Base-by-base conservation (phyloP, 2,888 invertebrate genomes). In the Linnaemya tessellans region DNA sequence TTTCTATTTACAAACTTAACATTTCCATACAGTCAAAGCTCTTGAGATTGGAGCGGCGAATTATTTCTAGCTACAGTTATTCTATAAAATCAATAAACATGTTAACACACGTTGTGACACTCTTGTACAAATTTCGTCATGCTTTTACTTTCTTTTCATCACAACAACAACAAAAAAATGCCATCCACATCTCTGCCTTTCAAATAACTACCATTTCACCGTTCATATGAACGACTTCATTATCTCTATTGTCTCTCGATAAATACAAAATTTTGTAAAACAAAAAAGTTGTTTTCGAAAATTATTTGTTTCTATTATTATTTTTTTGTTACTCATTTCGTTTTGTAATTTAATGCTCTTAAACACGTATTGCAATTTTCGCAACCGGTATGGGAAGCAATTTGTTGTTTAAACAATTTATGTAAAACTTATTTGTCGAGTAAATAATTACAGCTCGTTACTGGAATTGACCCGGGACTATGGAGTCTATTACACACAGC, bases 341-440 rank as follows among this genome's bases (percentile, higher is more conserved):
- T 18, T 70, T 56, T 56, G 41, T 56, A 41, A 56, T 51, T 51
- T 51, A 54, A 38, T 38, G 41, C 41, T 56, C n/a, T 41, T 20
- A 13, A 43, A 38, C 38, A 13, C 11, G n/a, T 38, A 54, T 51
- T 15, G 64, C 20, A 64, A n/a, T 74, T 38, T 60, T 60, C n/a
- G 15, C 60, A n/a, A 35, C 18, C 73, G 25, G 20, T 35, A 60
- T 62, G 46, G 46, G 35, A 20, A 54, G 41, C n/a, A n/a, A 54
- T 18, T 60, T 73, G 41, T 62, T 60, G 49, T 51, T 62, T 62
- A 54, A 75, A 54, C 62, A 64, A 54, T 64, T 64, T 18, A 41
- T 41, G 51, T 49, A 18, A 75, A 65, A 75, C 15, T 54, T 15
- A 56, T 56, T 54, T 43, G 56, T 51, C 22, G 35, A 35, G 60